Conservation (phyloP, 2,113 vertebrate genomes). For the Phyllostomus hastatus region DNA sequence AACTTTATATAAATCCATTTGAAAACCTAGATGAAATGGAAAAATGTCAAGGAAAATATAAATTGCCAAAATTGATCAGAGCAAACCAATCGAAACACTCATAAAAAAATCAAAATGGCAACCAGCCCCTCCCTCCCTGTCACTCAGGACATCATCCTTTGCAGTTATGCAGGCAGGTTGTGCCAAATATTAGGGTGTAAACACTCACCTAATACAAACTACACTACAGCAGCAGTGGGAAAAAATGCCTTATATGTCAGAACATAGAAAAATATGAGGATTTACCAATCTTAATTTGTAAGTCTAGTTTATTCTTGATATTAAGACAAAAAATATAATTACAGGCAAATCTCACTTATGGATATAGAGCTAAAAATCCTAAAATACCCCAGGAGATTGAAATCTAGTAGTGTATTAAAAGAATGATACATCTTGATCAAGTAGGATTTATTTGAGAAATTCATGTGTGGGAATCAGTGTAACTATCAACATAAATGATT, state of each 20-base stretch:
- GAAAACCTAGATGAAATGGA: conserved; percentile 57
- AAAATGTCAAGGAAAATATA: conserved; percentile 51
- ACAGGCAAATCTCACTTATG: background rate
- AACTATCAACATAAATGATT: background rate
- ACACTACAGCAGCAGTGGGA: too few species aligned
- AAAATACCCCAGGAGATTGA: background rate
- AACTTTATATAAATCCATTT: conserved; percentile 34
- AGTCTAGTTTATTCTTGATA: conserved; percentile 19
- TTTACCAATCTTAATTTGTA: background rate
- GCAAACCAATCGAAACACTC: conserved; percentile 46
- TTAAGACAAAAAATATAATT: background rate
- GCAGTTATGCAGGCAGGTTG: background rate
- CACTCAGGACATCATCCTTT: background rate
- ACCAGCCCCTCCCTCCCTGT: background rate
- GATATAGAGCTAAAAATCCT: background rate
- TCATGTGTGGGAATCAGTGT: background rate
- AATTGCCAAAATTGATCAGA: conserved; percentile 38
- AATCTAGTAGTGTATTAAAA: background rate
- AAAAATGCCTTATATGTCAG: background rate
- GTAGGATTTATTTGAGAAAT: conserved; percentile 10
- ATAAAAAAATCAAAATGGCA: conserved; percentile 20
- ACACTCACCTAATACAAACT: background rate
- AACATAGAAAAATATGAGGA: background rate
- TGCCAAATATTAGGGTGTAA: background rate
- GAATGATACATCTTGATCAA: conserved; percentile 20